Conservation (phyloP, 2,888 invertebrate genomes). For the Podotricha telesiphe region DNA sequence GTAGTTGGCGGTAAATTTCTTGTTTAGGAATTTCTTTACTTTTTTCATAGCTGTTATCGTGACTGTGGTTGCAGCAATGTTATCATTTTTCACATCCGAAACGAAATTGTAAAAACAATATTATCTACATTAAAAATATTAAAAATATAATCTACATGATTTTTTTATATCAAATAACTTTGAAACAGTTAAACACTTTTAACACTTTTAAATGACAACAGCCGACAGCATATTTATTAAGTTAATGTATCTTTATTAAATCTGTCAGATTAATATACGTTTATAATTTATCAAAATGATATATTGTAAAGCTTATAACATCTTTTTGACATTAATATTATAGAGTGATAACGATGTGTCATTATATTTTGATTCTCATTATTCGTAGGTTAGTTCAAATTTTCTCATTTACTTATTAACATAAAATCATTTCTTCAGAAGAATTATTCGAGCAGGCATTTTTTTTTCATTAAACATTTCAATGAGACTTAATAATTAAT, state of each 20-base stretch:
- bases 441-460: not conserved
- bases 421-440: not conserved
- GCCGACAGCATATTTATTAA: too few relatives aligned
- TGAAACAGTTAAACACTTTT: too few relatives aligned
- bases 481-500: not conserved
- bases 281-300: not conserved
- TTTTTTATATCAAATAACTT: too few relatives aligned
- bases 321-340: slow-evolving; percentile 2
- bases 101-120: too few relatives aligned
- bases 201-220: too few relatives aligned
- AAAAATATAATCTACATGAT: too few relatives aligned
- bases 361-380: not conserved
- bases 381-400: not conserved
- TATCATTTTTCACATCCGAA: too few relatives aligned
- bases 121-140: too few relatives aligned
- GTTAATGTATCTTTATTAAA: not conserved
- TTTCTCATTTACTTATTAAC: not conserved
- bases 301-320: not conserved
- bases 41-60: too few relatives aligned
- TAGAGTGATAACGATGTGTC: not conserved
- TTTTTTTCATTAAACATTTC: not conserved
- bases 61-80: too few relatives aligned
- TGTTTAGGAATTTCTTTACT: too few relatives aligned
- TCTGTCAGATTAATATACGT: not conserved
- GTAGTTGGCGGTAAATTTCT: slow-evolving; percentile 66